Evolutionary conservation across 1,140 invertebrate species (phyloP).

Genomic region (Drosophila sproati): DNA sequence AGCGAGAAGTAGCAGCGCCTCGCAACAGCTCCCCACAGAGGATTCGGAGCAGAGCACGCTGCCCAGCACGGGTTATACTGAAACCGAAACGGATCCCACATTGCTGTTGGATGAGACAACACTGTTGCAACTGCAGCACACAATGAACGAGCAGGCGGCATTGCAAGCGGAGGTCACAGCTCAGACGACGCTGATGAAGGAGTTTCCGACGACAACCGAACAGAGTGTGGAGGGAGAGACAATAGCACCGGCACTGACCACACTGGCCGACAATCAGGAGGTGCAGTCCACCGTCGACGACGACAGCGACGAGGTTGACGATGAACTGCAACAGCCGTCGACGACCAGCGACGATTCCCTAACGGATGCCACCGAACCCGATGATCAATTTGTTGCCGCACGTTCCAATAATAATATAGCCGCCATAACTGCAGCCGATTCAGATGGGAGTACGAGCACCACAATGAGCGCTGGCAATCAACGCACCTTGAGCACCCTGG

Average conservation of each 20-base stretch:
- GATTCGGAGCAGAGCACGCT: slow-evolving; percentile 52
- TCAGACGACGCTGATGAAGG: slow-evolving; percentile 69
- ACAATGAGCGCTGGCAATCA: slow-evolving; percentile 63
- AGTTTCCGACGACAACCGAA: slow-evolving; percentile 71
- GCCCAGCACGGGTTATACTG: slow-evolving; percentile 54
- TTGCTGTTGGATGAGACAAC: slow-evolving; percentile 78
- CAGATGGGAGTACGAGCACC: slow-evolving; percentile 45
- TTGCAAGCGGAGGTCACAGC: slow-evolving; percentile 65
- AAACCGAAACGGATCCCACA: slow-evolving; percentile 77
- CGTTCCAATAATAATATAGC: slow-evolving; percentile 79
- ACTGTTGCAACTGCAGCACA: slow-evolving; percentile 68
- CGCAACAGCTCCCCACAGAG: slow-evolving; percentile 41
- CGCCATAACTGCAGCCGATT: slow-evolving; percentile 73
- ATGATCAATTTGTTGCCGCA: slow-evolving; percentile 80
- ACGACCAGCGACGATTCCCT: slow-evolving; percentile 66
- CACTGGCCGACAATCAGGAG: slow-evolving; percentile 26
- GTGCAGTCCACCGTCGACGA: neutral
- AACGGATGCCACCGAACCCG: slow-evolving; percentile 73
- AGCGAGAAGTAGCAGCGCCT: slow-evolving; percentile 47
- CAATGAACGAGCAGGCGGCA: slow-evolving; percentile 78
- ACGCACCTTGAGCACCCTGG: slow-evolving; percentile 75
- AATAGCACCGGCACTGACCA: slow-evolving; percentile 43
- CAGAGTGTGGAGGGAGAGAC: slow-evolving; percentile 50
- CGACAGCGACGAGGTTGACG: neutral
- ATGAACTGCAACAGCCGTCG: slow-evolving; percentile 7